These are phyloP conservation scores for Rallus crepitans DNA, from an alignment of 2,797 vertebrate species.

Conservation along the genomic window DNA sequence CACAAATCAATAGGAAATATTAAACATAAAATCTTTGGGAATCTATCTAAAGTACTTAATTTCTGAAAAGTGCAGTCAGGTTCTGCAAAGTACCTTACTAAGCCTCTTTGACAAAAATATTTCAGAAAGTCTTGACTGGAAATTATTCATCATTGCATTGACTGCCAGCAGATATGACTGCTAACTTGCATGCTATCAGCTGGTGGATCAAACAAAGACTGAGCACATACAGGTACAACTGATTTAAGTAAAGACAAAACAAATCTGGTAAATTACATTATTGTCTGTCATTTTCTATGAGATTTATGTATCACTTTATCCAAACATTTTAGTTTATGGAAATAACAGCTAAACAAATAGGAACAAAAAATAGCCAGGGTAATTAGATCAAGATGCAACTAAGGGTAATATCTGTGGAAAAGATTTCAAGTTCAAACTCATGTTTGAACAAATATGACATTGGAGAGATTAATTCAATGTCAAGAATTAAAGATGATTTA, in stretches of 20 bases:
- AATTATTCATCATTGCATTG: not conserved
- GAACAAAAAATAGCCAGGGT: not conserved
- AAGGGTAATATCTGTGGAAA: not conserved
- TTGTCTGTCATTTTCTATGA: not conserved
- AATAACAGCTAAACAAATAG: not conserved
- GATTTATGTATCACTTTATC: not conserved
- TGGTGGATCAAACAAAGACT: not conserved
- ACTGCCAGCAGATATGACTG: not conserved
- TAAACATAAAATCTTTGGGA: not conserved
- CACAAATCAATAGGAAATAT: not conserved
- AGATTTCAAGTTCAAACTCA: conserved; percentile 11
- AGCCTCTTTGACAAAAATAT: not conserved
- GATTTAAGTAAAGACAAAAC: not conserved
- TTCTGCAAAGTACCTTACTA: not conserved
- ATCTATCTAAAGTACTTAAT: not conserved
- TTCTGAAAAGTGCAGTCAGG: not conserved
- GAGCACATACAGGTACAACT: not conserved
- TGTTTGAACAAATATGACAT: conserved; percentile 24
- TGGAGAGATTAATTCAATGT: not conserved
- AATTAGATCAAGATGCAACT: not conserved
- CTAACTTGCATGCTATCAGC: not conserved
- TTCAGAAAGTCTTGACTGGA: not conserved
- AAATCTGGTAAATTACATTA: not conserved
- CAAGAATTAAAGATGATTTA: conserved; percentile 48
- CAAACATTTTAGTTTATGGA: not conserved